Evolutionary conservation across 2,113 vertebrate species (phyloP), one percentile per base, ranked within the genome.

Genomic region (Salvelinus fontinalis): DNA sequence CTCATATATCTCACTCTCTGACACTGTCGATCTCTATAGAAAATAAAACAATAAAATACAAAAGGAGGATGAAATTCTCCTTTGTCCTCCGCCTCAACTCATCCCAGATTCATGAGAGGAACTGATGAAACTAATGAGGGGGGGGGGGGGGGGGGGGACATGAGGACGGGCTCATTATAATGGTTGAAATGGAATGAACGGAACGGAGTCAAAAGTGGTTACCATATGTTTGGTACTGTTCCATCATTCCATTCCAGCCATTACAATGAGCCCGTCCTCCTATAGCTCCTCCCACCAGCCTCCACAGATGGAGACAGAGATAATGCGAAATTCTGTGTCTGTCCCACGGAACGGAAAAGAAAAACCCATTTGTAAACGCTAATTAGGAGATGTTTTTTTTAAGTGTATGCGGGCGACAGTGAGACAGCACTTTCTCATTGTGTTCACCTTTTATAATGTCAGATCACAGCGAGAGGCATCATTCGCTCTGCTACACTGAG

Each of bases 381-480:
- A 44, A 70, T 48, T 8, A 70, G 34, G 64, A 3, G 3, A 8
- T 60, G 4, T 3, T 22, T 39, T 44, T 44, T 48, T 64, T 22
- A 39, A 73, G 62, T 49, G 70, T 54, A 65, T 6, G 13, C 3
- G 3, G 49, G 12, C 44, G 29, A 16, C 69, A 73, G 66, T 13
- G 73, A 31, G 11, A 64, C 70, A 6, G 71, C 0, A 1, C 57
- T 72, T 74, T 70, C 29, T 76, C 60, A 77, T 74, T 84, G n/a
- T 1, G 14, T 83, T 78, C 78, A 77, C 73, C 71, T 84, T 79
- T 69, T 31, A 54, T 79, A 71, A 81, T 77, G 74, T 74, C 75
- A 66, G 69, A 48, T 29, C 73, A 64, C 77, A 74, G 29, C 76
- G 27, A 71, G 71, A 60, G 76, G 39, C 39, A 44, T 44, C 9